A percentile compares a stretch with the other conserved stretches of the same genome.
These are phyloP conservation scores for Parus major DNA, from an alignment of 2,113 vertebrate species.

Conservation along the genomic window DNA sequence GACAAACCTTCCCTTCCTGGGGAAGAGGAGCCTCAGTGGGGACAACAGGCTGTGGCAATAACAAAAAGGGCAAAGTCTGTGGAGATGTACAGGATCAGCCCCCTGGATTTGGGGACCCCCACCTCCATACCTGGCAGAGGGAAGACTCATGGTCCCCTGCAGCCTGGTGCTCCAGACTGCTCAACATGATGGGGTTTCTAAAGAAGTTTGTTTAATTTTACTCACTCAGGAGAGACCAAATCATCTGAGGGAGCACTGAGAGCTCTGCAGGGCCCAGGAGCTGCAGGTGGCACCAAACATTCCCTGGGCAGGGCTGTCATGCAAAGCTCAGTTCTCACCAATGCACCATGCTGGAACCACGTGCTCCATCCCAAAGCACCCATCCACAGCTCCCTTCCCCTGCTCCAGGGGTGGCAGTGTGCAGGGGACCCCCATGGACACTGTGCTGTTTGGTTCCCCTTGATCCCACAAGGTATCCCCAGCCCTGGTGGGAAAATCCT, in stretches of 20 bases:
- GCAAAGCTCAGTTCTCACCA: neutral
- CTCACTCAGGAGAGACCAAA: neutral
- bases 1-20: neutral
- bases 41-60: neutral
- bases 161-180: neutral
- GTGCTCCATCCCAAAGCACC: neutral
- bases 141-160: neutral
- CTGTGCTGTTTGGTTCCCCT: fast-evolving
- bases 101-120: neutral
- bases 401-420: fast-evolving
- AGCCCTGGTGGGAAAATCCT: neutral
- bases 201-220: neutral
- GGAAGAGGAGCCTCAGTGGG: neutral
- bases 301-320: neutral
- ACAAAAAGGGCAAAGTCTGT: fast-evolving
- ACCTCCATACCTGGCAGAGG: fast-evolving
- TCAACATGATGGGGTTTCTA: neutral
- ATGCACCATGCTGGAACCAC: fast-evolving
- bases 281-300: neutral
- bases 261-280: neutral
- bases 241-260: fast-evolving
- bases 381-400: fast-evolving
- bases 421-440: fast-evolving
- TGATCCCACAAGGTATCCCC: fast-evolving
- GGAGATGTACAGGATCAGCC: fast-evolving